Conservation (phyloP, 2,797 vertebrate species). For the Danio choprae region DNA sequence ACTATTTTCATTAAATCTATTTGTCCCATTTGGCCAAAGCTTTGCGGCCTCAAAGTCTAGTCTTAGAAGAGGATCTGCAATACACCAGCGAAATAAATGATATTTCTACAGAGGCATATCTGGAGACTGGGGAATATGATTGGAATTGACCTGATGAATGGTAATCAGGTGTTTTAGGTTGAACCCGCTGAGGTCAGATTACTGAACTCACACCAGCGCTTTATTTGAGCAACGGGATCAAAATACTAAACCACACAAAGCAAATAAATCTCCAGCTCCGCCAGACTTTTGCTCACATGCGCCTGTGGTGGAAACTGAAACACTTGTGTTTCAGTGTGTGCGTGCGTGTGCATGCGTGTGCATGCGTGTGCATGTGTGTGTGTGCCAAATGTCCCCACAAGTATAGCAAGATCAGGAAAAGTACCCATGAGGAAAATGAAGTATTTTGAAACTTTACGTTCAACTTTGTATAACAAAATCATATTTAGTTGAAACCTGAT, state of each 20-base stretch:
- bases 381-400: too few species aligned
- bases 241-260: conserved; percentile 29
- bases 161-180: conserved; percentile 88
- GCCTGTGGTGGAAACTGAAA: background rate
- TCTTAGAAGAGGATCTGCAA: conserved; percentile 83
- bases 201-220: conserved; percentile 35
- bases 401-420: too few species aligned
- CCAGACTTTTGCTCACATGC: background rate
- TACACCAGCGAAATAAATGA: conserved; percentile 86
- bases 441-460: too few species aligned
- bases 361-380: too few species aligned
- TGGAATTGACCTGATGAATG: conserved; percentile 80
- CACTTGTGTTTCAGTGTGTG: background rate
- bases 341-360: too few species aligned
- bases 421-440: too few species aligned
- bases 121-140: conserved; percentile 82
- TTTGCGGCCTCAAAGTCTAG: conserved; percentile 80
- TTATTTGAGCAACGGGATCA: conserved; percentile 27
- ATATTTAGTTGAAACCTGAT: too few species aligned
- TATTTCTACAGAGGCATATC: conserved; percentile 88
- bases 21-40: conserved; percentile 84
- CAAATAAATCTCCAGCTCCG: conserved; percentile 4
- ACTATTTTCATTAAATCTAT: conserved; percentile 78
- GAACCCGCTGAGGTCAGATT: conserved; percentile 58
- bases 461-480: too few species aligned